Conservation (phyloP, 2,888 invertebrate genomes). For the Drosophila fungiperda region DNA sequence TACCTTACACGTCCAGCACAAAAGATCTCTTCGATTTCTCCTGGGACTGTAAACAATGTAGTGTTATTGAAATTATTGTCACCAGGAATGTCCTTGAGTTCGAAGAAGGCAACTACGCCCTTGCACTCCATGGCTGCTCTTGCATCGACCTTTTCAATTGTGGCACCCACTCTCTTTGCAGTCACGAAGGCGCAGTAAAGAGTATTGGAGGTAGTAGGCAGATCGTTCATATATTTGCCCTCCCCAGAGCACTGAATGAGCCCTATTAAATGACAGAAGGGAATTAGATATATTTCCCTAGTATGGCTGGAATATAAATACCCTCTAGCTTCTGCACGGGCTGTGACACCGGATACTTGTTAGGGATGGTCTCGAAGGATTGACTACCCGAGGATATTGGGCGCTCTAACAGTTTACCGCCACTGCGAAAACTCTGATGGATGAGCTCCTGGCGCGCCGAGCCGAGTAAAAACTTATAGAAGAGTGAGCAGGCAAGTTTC, state of each 20-base stretch:
- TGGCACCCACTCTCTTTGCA: conserved; percentile 87
- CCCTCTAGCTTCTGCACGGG: conserved; percentile 91
- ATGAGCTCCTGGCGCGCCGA: conserved; percentile 86
- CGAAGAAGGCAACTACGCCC: conserved; percentile 88
- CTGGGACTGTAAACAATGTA: conserved; percentile 83
- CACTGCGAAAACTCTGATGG: conserved; percentile 41
- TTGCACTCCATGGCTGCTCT: conserved; percentile 86
- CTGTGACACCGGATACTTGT: conserved; percentile 90
- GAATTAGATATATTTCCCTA: neutral
- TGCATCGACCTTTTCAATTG: conserved; percentile 78
- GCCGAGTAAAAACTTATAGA: conserved; percentile 90
- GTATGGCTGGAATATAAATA: conserved; percentile 59
- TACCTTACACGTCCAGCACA: conserved; percentile 84
- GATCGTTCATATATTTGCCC: conserved; percentile 91
- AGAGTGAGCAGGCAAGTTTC: conserved; percentile 89
- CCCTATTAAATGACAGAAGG: conserved; percentile 21
- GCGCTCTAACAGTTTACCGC: conserved; percentile 87
- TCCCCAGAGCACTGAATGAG: conserved; percentile 89
- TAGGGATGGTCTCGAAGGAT: conserved; percentile 89
- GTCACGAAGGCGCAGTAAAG: conserved; percentile 86
- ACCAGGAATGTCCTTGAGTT: conserved; percentile 88
- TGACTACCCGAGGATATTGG: conserved; percentile 89
- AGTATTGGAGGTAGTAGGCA: conserved; percentile 88
- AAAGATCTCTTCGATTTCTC: conserved; percentile 83
- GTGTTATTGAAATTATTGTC: conserved; percentile 84